phyloP scores from a whole-genome alignment of 2,113 vertebrate genomes.

The Alligator sinensis region DNA sequence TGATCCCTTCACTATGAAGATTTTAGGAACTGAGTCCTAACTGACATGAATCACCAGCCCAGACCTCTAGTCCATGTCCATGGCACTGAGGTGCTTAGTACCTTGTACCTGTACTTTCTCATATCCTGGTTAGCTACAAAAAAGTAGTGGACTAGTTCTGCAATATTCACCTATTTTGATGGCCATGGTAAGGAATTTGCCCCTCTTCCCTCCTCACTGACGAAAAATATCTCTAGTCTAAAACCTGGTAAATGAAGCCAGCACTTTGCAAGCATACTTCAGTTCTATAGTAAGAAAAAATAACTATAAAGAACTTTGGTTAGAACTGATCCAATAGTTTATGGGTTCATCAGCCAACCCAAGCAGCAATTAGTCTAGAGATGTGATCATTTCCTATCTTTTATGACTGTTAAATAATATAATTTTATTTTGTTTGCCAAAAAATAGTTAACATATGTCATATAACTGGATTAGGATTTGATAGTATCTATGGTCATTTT shows the following conservation, averaged over 20 bases:
- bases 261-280: constrained; percentile 49
- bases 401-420: constrained; percentile 64
- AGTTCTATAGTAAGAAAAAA: constrained; percentile 27
- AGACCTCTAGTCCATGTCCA: neutral
- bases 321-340: constrained; percentile 59
- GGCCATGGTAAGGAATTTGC: constrained; percentile 32
- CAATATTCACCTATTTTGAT: neutral
- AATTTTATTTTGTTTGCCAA: constrained; percentile 10
- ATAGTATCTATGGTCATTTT: constrained; percentile 34
- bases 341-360: constrained; percentile 52
- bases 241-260: constrained; percentile 42
- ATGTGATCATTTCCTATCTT: constrained; percentile 73
- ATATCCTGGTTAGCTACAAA: neutral
- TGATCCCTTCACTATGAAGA: neutral
- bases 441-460: constrained; percentile 33
- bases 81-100: neutral
- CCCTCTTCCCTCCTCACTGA: constrained; percentile 28
- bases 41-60: accelerated
- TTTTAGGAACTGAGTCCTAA: neutral
- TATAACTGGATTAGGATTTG: constrained; percentile 22
- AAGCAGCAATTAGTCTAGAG: constrained; percentile 69
- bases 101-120: neutral
- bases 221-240: neutral
- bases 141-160: neutral
- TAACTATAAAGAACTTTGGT: constrained; percentile 48